Percentiles rank a stretch among this genome's conserved stretches.
Evolutionary conservation across 2,888 invertebrate species (phyloP).

Genomic region (Erebia aethiops): DNA sequence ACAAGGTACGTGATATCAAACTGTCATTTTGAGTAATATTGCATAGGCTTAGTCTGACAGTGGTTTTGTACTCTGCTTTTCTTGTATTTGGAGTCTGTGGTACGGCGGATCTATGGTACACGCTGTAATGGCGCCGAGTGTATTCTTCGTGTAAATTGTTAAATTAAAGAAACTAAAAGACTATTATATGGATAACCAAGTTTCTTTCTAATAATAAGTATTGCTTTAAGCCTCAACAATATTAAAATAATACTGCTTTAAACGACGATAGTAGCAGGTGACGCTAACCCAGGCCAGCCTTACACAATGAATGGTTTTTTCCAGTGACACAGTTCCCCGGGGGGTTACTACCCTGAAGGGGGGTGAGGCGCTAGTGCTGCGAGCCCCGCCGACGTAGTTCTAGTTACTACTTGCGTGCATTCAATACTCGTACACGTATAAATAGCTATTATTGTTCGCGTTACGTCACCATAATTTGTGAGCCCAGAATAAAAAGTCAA

Average conservation of each 20-base stretch:
- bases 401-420: neutral
- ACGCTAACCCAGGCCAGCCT: neutral
- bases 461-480: neutral
- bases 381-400: slow-evolving; percentile 40
- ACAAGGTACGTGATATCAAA: too few relatives aligned
- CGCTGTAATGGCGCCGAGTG: too few relatives aligned
- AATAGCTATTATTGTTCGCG: neutral
- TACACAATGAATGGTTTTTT: slow-evolving; percentile 38
- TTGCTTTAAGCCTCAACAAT: neutral
- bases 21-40: too few relatives aligned
- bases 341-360: slow-evolving; percentile 48
- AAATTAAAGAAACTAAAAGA: too few relatives aligned
- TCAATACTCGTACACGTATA: neutral
- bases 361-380: slow-evolving; percentile 57
- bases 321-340: slow-evolving; percentile 47
- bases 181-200: too few relatives aligned
- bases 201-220: too few relatives aligned
- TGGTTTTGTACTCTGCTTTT: too few relatives aligned
- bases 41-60: too few relatives aligned
- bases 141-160: too few relatives aligned
- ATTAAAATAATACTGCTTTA: neutral
- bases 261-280: neutral
- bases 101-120: too few relatives aligned
- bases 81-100: too few relatives aligned
- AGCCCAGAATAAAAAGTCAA: neutral